phyloP scores from a whole-genome alignment of 2,888 invertebrate species.

The Philereme transversata region DNA sequence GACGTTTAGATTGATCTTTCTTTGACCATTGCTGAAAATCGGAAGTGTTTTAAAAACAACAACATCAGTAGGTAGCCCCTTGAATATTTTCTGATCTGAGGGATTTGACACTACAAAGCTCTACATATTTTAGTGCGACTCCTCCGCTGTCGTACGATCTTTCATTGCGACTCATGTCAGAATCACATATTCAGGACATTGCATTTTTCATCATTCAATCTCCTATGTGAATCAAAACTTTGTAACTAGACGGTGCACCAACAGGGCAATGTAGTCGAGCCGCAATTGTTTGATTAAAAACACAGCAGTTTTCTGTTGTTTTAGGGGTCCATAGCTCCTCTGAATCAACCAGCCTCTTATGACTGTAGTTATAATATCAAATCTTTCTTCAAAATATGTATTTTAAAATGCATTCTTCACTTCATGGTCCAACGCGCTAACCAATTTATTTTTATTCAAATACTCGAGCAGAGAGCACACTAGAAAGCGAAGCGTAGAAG shows the following conservation, averaged over 20 bases:
- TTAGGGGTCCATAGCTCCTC: no score
- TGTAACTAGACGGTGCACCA: slow-evolving; percentile 36
- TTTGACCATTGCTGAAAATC: no score
- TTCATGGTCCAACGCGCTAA: no score
- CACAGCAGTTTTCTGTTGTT: not conserved
- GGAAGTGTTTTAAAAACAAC: not conserved
- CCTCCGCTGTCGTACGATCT: slow-evolving; percentile 51
- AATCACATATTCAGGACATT: slow-evolving; percentile 64
- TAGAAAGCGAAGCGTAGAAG: no score
- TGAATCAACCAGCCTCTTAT: no score
- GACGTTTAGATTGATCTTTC: no score
- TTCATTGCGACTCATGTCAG: slow-evolving; percentile 56
- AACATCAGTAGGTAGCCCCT: slow-evolving; percentile 9
- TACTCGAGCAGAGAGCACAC: no score
- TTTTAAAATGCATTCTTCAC: no score
- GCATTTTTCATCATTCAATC: slow-evolving; percentile 74
- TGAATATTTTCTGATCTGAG: slow-evolving; percentile 37
- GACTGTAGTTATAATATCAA: no score
- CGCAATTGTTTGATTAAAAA: slow-evolving; percentile 17
- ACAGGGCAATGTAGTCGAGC: slow-evolving; percentile 34
- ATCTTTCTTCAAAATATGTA: no score
- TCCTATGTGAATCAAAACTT: slow-evolving; percentile 52
- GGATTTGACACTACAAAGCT: slow-evolving; percentile 52
- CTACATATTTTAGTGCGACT: slow-evolving; percentile 54
- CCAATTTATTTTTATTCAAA: no score